phyloP scores from a whole-genome alignment of 2,888 invertebrate species.

The Drepana falcataria region DNA sequence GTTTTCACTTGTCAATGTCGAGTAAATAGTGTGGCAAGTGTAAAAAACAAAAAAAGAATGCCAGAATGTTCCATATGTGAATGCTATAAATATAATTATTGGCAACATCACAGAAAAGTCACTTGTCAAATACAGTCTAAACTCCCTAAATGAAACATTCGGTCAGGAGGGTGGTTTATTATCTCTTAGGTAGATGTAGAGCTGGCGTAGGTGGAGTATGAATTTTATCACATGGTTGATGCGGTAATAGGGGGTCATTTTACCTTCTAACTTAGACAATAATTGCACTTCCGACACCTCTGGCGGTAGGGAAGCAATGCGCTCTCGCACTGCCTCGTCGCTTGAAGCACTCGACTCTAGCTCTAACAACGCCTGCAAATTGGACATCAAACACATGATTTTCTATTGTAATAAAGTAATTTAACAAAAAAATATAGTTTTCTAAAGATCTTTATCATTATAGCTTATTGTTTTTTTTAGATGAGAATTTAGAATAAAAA shows the following conservation, averaged over 20 bases:
- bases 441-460: too few relatives aligned
- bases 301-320: slow-evolving; percentile 94
- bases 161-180: slow-evolving; percentile 5
- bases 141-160: not conserved
- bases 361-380: slow-evolving; percentile 82
- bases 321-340: slow-evolving; percentile 94
- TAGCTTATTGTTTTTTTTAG: too few relatives aligned
- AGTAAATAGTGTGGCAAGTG: too few relatives aligned
- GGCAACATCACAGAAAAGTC: not conserved
- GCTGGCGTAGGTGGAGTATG: slow-evolving; percentile 6
- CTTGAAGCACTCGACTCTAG: slow-evolving; percentile 97
- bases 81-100: too few relatives aligned
- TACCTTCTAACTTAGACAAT: slow-evolving; percentile 91
- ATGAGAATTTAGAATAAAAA: too few relatives aligned
- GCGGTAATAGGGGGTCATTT: slow-evolving; percentile 30
- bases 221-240: slow-evolving; percentile 18
- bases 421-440: too few relatives aligned
- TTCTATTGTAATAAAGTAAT: not conserved
- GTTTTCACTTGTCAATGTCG: too few relatives aligned
- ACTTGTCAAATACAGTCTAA: not conserved
- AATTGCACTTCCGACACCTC: slow-evolving; percentile 95
- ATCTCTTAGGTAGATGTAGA: slow-evolving; percentile 7
- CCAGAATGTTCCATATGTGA: too few relatives aligned
- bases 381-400: slow-evolving; percentile 2
- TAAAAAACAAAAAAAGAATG: too few relatives aligned